Percentiles rank a stretch among this genome's conserved stretches.
These are phyloP conservation scores for Rhynchopsitta pachyrhyncha DNA, from an alignment of 2,113 vertebrate species.

Conservation along the genomic window DNA sequence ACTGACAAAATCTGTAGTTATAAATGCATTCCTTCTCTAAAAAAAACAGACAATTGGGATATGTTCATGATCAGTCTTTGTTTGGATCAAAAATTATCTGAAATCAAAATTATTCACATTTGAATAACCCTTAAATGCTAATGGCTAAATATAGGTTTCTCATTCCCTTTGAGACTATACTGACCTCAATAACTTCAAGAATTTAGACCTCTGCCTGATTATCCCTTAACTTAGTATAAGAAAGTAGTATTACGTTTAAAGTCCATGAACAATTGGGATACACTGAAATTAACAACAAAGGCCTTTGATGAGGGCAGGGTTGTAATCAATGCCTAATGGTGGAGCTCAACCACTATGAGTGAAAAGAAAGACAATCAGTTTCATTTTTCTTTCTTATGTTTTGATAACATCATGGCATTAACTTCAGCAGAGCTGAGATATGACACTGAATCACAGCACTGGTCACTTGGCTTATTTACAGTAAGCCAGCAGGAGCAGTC, in stretches of 20 bases:
- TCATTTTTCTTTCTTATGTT: not conserved
- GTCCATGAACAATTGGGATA: not conserved
- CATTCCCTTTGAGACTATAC: not conserved
- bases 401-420: not conserved
- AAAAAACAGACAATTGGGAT: not conserved
- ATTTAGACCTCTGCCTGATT: not conserved
- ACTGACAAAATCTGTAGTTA: not conserved
- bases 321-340: not conserved
- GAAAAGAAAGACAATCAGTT: not conserved
- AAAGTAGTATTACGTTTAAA: not conserved
- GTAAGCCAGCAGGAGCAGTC: not conserved
- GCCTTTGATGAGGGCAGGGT: not conserved
- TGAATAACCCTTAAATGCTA: not conserved
- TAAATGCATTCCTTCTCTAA: not conserved
- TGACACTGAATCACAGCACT: not conserved
- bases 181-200: not conserved
- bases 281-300: not conserved
- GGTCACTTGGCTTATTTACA: not conserved
- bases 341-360: not conserved
- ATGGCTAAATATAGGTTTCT: not conserved
- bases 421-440: not conserved
- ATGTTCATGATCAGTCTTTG: not conserved
- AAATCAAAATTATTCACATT: not conserved
- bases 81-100: not conserved
- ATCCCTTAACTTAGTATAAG: not conserved